phyloP scores from a whole-genome alignment of 2,888 invertebrate species.

The Atrina japonica region DNA sequence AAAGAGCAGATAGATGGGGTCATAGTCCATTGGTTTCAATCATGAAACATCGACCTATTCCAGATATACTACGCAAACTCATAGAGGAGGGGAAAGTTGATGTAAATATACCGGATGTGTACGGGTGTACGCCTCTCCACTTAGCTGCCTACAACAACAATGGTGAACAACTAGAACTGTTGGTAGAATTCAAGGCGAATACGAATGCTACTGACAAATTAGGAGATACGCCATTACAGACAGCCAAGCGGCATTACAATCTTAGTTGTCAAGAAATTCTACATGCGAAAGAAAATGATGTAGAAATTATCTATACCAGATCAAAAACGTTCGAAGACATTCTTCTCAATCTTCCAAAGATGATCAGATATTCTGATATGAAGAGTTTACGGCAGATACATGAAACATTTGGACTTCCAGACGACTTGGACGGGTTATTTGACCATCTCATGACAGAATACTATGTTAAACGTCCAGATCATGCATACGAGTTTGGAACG shows the following conservation, averaged over 20 bases:
- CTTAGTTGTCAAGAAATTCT: neutral
- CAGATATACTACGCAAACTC: constrained; percentile 6
- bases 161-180: constrained; percentile 17
- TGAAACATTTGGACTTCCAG: neutral
- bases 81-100: constrained; percentile 14
- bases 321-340: constrained; percentile 5
- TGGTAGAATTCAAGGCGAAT: constrained; percentile 12
- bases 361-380: constrained; percentile 10
- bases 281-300: neutral
- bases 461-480: neutral
- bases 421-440: neutral
- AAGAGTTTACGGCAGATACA: neutral
- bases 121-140: constrained; percentile 33
- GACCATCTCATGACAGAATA: neutral
- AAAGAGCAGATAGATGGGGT: constrained; percentile 21
- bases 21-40: constrained; percentile 14
- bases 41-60: constrained; percentile 3
- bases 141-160: constrained; percentile 23
- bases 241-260: constrained; percentile 18
- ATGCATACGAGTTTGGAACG: neutral
- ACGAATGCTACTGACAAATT: neutral
- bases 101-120: constrained; percentile 7
- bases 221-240: constrained; percentile 21
- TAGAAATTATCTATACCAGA: neutral
- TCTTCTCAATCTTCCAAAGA: constrained; percentile 17